Evolutionary conservation across 2,888 invertebrate species (phyloP), one percentile per base, ranked within the genome.

Genomic region (Lissocephala sabroskyi): DNA sequence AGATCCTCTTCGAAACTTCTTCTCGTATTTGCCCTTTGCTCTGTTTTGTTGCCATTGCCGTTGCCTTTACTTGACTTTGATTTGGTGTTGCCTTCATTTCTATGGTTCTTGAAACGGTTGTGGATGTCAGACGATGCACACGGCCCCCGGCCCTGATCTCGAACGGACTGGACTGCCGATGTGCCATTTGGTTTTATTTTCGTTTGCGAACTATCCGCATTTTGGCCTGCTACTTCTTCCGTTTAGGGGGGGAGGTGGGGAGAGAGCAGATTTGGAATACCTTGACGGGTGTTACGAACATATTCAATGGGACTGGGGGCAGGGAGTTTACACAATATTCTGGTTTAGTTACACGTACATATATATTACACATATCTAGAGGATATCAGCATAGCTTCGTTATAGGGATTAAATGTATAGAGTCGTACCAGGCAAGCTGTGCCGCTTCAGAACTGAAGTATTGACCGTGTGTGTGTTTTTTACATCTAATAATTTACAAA

Each of bases 21-120:
- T n/a, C n/a, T n/a, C n/a, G 60, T 63, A 60, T 61, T 71, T 62
- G 56, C 58, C 73, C 65, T 56, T 64, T 54, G 46, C 45, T 41
- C 46, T 48, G 42, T 45, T 42, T 52, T 84, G 14, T 35, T 35
- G 35, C 35, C 35, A 16, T 35, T 35, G 35, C 16, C 23, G 3
- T 23, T 23, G 3, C 23, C 7, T 5, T 7, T 7, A 23, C 7
- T 23, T 23, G 7, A 23, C 7, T 23, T 30, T 45, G 11, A 57
- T 50, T 54, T 74, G 53, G 75, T 75, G 86, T 88, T 89, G 91
- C 92, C 91, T 91, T 91, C 91, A 90, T 88, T 75, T 87, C 92
- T 93, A 93, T 93, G 92, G 87, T 87, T 50, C 41, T 42, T 52
- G 53, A 67, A 86, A 86, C 90, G 89, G 91, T 88, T 88, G 89